Evolutionary conservation across 2,113 vertebrate genomes (phyloP).

Genomic region (Plestiodon gilberti): DNA sequence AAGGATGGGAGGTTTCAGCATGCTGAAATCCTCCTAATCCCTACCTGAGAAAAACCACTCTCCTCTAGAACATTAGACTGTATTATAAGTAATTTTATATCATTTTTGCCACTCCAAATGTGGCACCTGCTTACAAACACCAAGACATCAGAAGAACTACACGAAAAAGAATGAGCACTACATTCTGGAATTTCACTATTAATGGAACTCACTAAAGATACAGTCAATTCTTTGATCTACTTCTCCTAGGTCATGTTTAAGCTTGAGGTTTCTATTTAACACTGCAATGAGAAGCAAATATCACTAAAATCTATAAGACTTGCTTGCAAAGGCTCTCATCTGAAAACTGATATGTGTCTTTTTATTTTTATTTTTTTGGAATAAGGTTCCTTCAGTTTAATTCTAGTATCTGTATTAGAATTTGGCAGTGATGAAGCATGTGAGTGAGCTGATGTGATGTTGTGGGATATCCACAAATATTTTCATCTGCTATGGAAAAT

Average conservation of each 20-base stretch:
- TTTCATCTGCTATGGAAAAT: not conserved
- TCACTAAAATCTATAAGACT: not conserved
- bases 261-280: not conserved
- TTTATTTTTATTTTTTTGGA: not conserved
- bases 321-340: not conserved
- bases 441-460: not conserved
- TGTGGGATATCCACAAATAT: not conserved
- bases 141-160: constrained; percentile 66
- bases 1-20: not conserved
- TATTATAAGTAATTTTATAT: not conserved
- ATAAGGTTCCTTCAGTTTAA: not conserved
- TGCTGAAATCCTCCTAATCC: fast-evolving
- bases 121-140: constrained; percentile 48
- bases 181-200: constrained; percentile 60
- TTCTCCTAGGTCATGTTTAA: constrained; percentile 32
- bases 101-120: not conserved
- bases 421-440: not conserved
- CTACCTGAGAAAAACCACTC: not conserved
- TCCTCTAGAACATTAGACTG: not conserved
- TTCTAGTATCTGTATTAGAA: not conserved
- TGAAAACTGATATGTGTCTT: constrained; percentile 15
- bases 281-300: not conserved
- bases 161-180: constrained; percentile 49
- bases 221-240: constrained; percentile 60
- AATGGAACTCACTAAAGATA: constrained; percentile 55